Conservation (phyloP, 2,113 vertebrate species). For the Numenius arquata region DNA sequence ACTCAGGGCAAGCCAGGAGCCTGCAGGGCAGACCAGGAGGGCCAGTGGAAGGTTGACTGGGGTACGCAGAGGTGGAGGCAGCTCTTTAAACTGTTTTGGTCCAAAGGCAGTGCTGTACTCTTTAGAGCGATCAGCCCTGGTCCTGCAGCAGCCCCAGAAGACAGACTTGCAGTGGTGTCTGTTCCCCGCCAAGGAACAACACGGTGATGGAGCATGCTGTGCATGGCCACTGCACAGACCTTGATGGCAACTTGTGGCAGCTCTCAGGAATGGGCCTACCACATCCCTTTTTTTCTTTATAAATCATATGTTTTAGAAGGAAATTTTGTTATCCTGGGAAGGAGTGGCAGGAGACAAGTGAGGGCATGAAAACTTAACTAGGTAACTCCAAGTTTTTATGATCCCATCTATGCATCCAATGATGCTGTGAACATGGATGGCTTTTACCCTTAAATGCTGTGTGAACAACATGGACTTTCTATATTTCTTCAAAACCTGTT, state of each 20-base stretch:
- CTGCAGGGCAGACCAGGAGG: not conserved
- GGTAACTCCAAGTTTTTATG: not conserved
- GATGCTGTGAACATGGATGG: not conserved
- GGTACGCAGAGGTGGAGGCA: not conserved
- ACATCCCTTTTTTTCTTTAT: accelerated
- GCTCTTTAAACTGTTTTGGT: not conserved
- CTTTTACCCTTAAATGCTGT: not conserved
- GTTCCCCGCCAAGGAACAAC: not conserved
- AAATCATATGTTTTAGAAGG: not conserved
- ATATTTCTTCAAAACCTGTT: not conserved
- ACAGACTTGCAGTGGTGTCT: not conserved
- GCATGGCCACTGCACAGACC: not conserved
- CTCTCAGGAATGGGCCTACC: not conserved
- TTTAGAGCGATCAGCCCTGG: not conserved
- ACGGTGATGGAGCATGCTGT: accelerated
- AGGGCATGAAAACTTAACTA: not conserved
- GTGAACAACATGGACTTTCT: not conserved
- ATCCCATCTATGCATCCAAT: not conserved
- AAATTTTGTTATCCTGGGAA: not conserved
- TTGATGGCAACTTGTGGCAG: not conserved
- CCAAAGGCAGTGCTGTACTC: not conserved
- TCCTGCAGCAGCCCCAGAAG: not conserved
- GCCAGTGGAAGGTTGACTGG: not conserved
- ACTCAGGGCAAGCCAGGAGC: not conserved
- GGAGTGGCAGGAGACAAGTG: not conserved